Percentiles rank a stretch among this genome's conserved stretches.
Conservation (phyloP, 2,797 vertebrate genomes). For the Muraenolepis orangiensis region DNA sequence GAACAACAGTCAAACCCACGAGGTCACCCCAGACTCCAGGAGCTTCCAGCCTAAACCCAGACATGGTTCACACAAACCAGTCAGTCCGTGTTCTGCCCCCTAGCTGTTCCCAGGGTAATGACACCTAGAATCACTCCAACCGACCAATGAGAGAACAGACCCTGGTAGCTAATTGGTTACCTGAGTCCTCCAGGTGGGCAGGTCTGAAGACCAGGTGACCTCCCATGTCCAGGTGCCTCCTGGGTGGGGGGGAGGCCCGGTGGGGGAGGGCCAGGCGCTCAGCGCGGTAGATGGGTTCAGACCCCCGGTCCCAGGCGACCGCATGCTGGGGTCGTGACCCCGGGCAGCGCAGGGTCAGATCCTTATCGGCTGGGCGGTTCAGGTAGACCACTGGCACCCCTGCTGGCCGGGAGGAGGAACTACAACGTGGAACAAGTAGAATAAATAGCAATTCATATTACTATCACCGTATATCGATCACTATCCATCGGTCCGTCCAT, state of each 20-base stretch:
- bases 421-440: constrained; percentile 17
- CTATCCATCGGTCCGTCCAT: not conserved
- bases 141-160: not conserved
- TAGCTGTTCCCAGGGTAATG: not conserved
- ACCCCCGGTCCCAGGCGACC: constrained; percentile 86
- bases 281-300: constrained; percentile 69
- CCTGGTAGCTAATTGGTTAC: constrained; percentile 26
- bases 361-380: constrained; percentile 55
- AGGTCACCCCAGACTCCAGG: not conserved
- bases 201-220: constrained; percentile 81
- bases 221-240: constrained; percentile 80
- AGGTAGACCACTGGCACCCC: constrained; percentile 73
- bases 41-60: no score
- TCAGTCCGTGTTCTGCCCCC: not conserved
- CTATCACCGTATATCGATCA: not conserved
- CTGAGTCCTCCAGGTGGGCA: constrained; percentile 67
- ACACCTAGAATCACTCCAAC: not conserved
- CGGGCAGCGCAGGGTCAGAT: constrained; percentile 79
- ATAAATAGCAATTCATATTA: no score
- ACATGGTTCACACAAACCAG: not conserved
- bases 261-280: constrained; percentile 54
- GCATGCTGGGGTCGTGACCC: constrained; percentile 74
- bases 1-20: not conserved
- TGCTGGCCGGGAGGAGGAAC: constrained; percentile 33
- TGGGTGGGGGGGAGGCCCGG: constrained; percentile 27